Evolutionary conservation across 2,888 invertebrate species (phyloP).

Genomic region (Blastobasis adustella): DNA sequence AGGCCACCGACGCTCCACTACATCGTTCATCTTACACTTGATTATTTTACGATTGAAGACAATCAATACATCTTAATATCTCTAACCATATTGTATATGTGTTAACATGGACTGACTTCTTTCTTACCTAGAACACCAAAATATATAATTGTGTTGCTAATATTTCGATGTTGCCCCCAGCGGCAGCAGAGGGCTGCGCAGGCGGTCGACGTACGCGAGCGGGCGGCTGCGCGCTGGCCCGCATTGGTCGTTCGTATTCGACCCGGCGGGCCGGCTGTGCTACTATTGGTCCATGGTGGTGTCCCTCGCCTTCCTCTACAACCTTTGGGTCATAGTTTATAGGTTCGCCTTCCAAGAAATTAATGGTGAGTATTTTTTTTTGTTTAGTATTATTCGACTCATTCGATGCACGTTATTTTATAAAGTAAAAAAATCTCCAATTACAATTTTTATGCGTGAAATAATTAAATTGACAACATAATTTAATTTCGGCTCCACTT

Average conservation of each 20-base stretch:
- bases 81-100: no score
- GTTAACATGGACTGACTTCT: no score
- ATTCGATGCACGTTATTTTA: not conserved
- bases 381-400: not conserved
- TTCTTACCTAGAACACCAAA: no score
- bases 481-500: conserved; percentile 1
- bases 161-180: conserved; percentile 25
- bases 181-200: conserved; percentile 66
- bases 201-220: conserved; percentile 76
- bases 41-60: no score
- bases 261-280: conserved; percentile 96
- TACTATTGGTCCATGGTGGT: conserved; percentile 99
- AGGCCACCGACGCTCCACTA: no score
- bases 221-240: conserved; percentile 80
- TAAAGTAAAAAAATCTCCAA: no score
- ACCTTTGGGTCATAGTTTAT: conserved; percentile 98
- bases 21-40: no score
- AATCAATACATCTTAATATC: no score
- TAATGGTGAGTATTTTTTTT: conserved; percentile 80
- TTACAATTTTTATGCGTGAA: no score
- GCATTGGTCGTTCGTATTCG: conserved; percentile 97
- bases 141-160: no score
- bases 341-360: conserved; percentile 99
- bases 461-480: no score
- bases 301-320: conserved; percentile 95